Base-by-base conservation (phyloP, 2,888 invertebrate species). In the Papilio demoleus region DNA sequence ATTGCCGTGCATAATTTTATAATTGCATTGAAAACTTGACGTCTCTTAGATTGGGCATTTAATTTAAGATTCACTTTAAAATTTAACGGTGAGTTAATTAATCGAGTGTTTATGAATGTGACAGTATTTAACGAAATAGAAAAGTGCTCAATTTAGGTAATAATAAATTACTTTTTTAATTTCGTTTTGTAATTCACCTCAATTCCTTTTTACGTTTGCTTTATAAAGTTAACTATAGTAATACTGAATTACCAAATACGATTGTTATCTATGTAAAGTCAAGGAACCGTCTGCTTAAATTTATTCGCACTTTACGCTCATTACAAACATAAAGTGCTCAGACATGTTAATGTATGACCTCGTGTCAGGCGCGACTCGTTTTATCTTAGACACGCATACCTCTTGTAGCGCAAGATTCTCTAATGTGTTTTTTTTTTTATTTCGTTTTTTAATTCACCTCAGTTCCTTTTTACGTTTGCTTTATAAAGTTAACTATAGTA, bases 311-410 rank as follows among this genome's bases (percentile, higher is more conserved):
- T 61, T 42, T 34, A 27, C 50, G 40, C 53, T 61, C 38, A 67
- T 67, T 61, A 53, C 12, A 47, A 67, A 67, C 60, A 50, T 56
- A 34, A 61, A 36, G 53, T 69, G 36, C 65, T 69, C 69, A 65
- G 69, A 69, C 69, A 69, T 69, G 69, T 56, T 69, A 65, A 69
- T 69, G 27, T 61, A 65, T 56, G 65, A 56, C 69, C 69, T 65
- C 65, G 69, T 65, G 61, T 65, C 61, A 69, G 42, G 53, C n/a
- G n/a, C 65, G 56, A 65, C 65, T 56, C 31, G 60, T 61, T 65
- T 68, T 68, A 65, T 45, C 53, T 64, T 36, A 68, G 63, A 63
- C 62, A 38, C 27, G 53, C 19, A 38, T 9, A 45, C n/a, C n/a
- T n/a, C n/a, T n/a, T n/a, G 31, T 14, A n/a, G 36, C 24, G 36